Base-by-base conservation (phyloP, 2,113 vertebrate genomes). In the Rhinolophus sinicus region DNA sequence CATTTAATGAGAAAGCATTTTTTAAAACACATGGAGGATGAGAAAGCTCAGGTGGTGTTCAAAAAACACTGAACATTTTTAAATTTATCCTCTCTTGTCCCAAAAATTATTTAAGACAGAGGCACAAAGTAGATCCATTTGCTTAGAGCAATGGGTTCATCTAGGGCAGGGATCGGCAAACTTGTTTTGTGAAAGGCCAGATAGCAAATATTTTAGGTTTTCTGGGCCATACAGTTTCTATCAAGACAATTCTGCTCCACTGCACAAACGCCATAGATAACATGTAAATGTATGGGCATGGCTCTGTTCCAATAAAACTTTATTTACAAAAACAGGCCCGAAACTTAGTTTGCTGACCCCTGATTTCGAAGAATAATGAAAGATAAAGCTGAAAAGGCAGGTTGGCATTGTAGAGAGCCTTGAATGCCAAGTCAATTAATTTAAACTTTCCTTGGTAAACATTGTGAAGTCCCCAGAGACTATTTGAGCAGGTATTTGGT, bases 81-180 rank as follows among this genome's bases (percentile, higher is more conserved):
- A 8, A 92, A 70, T 56, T 58, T 73, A 89, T 54, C 21, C 15
- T 88, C 16, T 28, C n/a, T 73, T 77, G 10, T 77, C 78, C 19
- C 38, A 83, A 83, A 94, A 84, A 70, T 52, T 80, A 86, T 84
- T 93, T 87, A 82, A 91, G 9, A 52, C 1, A 73, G 64, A 88
- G 38, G 73, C 50, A 13, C 76, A 76, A 14, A 73, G 30, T 16
- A 92, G 47, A 88, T 15, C 38, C 26, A 88, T n/a, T 76, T 87
- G 22, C 54, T 77, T 54, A 67, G 54, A 65, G 52, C 12, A 80
- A 75, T n/a, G 21, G 1, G 24, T 67, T 90, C 60, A 38, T 58
- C 81, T 73, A 81, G 21, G 90, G 47, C 12, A 60, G 19, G 19
- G 11, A 15, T 72, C 22, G 2, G 54, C 72, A 52, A 78, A 82